Evolutionary conservation across 1,140 invertebrate species (phyloP).

Genomic region (Leptopilina clavipes): DNA sequence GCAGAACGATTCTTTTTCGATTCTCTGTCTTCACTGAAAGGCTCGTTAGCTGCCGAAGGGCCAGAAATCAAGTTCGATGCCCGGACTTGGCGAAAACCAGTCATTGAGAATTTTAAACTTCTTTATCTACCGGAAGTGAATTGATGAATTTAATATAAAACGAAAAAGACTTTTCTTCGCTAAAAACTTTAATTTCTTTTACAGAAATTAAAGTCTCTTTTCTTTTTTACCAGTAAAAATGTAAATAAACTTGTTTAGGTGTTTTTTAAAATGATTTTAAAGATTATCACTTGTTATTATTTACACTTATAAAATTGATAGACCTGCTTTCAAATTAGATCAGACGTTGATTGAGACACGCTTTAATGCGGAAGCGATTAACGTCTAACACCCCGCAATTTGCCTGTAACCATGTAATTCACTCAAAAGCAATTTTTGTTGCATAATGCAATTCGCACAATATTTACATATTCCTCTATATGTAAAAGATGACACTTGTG

Average conservation of each 20-base stretch:
- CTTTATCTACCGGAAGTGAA: slow-evolving; percentile 12
- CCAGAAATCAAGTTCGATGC: slow-evolving; percentile 12
- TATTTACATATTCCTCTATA: background rate
- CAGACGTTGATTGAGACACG: slow-evolving; percentile 5
- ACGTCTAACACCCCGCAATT: background rate
- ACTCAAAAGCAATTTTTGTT: background rate
- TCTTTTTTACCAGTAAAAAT: background rate
- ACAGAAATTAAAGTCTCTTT: too few relatives aligned
- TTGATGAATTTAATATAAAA: too few relatives aligned
- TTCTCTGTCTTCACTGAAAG: slow-evolving; percentile 9
- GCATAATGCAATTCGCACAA: background rate
- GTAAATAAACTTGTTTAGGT: background rate
- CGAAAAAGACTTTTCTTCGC: too few relatives aligned
- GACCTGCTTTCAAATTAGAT: background rate
- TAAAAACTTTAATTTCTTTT: too few relatives aligned
- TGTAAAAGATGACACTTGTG: background rate
- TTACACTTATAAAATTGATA: slow-evolving; percentile 1
- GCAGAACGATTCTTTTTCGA: background rate
- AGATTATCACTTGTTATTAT: background rate
- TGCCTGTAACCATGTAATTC: slow-evolving; percentile 8
- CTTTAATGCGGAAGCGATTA: slow-evolving; percentile 10
- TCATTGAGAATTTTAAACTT: slow-evolving; percentile 1
- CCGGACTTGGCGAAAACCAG: background rate
- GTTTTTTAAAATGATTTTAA: background rate
- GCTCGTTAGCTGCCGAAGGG: slow-evolving; percentile 20